Base-by-base conservation (phyloP, 2,888 invertebrate species). In the Ctenicera cuprea region DNA sequence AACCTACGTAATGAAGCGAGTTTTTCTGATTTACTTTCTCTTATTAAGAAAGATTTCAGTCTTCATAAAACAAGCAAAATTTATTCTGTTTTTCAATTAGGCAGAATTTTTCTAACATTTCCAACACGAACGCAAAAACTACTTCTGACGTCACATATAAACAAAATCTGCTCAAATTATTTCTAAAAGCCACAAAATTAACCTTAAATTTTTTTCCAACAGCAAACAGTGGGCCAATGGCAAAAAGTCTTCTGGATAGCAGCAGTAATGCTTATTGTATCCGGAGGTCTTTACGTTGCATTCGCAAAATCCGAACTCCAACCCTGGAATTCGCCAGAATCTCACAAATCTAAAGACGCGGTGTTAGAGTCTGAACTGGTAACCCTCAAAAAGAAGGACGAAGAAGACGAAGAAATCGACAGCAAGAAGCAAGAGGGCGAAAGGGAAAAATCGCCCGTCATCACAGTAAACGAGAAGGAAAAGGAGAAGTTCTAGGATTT, bases 221-320 rank as follows among this genome's bases (percentile, higher is more conserved):
- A 91, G 91, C 91, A 92, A 90, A 90, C 91, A 0, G 86, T 88
- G 3, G 87, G 86, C 1, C 90, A 90, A 78, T 92, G 92, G 92
- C 89, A 89, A 79, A 88, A 89, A 78, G 90, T 92, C 0, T 92
- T 91, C 79, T 86, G 90, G 73, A 88, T 92, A 48, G 85, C 90
- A 1, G 87, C 90, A 0, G 84, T 79, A 0, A 88, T 91, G 85
- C 83, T 91, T 1, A 85, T 90, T 30, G 78, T 86, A 8, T 87
- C 89, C 30, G 91, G 91, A 26, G 73, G 88, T 0, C 71, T 90
- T 1, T 92, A 90, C 79, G 81, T 89, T 0, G 43, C 89, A 0
- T 91, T 91, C 78, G 88, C 89, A 3, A 89, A 89, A 52, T 90
- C 91, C 0, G 88, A 89, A 33, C 82, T 91, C 12, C 90, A 91